Conservation (phyloP, 2,113 vertebrate species). For the Taxidea taxus region DNA sequence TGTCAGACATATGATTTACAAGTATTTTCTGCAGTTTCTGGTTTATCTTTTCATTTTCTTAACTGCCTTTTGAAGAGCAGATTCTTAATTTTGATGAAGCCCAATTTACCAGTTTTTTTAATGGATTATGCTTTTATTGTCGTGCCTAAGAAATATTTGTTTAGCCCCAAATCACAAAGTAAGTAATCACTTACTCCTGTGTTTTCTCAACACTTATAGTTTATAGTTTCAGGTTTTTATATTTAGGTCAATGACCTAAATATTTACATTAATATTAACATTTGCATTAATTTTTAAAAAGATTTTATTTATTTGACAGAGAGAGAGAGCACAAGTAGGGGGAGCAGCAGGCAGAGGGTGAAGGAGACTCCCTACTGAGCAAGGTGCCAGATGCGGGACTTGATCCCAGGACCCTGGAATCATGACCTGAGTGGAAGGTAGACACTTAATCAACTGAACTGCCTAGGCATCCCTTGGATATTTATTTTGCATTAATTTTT, state of each 20-base stretch:
- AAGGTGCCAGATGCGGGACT: too few relatives aligned
- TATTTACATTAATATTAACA: too few relatives aligned
- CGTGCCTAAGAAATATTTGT: neutral
- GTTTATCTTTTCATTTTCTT: neutral
- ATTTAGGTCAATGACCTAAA: neutral
- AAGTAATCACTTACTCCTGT: neutral
- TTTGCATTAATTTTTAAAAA: neutral
- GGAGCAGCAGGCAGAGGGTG: too few relatives aligned
- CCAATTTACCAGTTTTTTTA: neutral
- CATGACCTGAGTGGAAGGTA: too few relatives aligned
- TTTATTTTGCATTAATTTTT: neutral
- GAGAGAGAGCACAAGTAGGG: too few relatives aligned
- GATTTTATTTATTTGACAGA: too few relatives aligned
- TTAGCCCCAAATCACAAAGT: neutral
- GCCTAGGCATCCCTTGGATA: too few relatives aligned
- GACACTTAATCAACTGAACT: too few relatives aligned
- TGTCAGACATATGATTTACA: too few relatives aligned
- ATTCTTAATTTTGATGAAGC: neutral
- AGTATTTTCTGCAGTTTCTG: neutral
- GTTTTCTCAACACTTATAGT: neutral
- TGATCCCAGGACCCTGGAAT: too few relatives aligned
- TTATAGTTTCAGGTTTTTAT: neutral
- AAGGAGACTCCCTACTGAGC: too few relatives aligned
- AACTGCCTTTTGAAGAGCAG: neutral
- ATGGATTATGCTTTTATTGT: neutral